These are phyloP conservation scores for Regulus satrapa DNA, from an alignment of 2,113 vertebrate genomes.

Conservation along the genomic window DNA sequence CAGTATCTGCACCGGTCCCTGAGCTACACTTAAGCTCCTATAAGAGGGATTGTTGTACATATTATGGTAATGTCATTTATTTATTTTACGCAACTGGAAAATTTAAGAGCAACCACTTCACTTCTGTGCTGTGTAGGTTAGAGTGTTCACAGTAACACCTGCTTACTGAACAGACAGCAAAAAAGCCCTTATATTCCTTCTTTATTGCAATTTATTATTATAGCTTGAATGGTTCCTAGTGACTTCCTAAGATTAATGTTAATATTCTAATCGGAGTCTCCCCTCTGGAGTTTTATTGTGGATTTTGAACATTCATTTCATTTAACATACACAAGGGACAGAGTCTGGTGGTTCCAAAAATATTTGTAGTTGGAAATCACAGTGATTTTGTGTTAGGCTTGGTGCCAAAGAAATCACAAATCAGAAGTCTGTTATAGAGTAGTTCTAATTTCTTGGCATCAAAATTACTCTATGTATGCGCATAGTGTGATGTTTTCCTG, in stretches of 20 bases:
- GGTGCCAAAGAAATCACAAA: slow-evolving; percentile 63
- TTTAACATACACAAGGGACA: slow-evolving; percentile 43
- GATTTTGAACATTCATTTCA: slow-evolving; percentile 54
- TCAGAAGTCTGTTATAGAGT: slow-evolving; percentile 27
- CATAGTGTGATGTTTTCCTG: not conserved
- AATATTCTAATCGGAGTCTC: slow-evolving; percentile 51
- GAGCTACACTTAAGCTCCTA: not conserved
- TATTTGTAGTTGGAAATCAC: slow-evolving; percentile 66
- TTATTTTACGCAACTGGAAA: slow-evolving; percentile 30
- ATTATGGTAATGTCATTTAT: slow-evolving; percentile 23
- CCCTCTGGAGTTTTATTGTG: slow-evolving; percentile 39
- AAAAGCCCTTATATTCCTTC: slow-evolving; percentile 7
- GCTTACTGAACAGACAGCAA: slow-evolving; percentile 21
- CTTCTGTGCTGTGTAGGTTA: not conserved
- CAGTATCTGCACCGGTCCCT: not conserved
- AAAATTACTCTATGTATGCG: not conserved
- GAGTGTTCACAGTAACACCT: slow-evolving; percentile 39
- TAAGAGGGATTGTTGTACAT: not conserved
- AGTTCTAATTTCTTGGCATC: slow-evolving; percentile 36
- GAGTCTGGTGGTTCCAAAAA: slow-evolving; percentile 63
- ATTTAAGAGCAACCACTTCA: slow-evolving; percentile 18
- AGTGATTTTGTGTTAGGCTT: slow-evolving; percentile 63
- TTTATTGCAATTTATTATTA: slow-evolving; percentile 47
- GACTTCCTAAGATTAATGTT: slow-evolving; percentile 64
- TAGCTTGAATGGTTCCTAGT: slow-evolving; percentile 39